A percentile compares a stretch with the other conserved stretches of the same genome.
These are phyloP conservation scores for Drosophila siamana DNA, from an alignment of 2,888 invertebrate species.

Conservation along the genomic window DNA sequence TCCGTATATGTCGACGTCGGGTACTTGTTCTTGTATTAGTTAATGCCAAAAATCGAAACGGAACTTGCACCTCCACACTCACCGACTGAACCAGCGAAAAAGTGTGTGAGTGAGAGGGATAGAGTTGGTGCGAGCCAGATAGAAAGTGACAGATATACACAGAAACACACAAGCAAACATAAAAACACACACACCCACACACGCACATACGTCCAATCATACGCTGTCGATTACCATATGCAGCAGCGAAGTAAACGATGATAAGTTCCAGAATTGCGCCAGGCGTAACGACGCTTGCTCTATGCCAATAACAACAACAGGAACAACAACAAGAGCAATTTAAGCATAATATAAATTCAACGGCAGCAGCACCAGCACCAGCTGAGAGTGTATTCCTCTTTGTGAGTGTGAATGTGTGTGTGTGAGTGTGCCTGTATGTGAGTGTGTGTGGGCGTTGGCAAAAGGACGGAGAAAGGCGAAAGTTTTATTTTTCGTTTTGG, in stretches of 20 bases:
- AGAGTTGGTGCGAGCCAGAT: neutral
- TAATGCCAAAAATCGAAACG: conserved; percentile 76
- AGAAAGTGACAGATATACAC: neutral
- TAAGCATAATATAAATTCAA: conserved; percentile 31
- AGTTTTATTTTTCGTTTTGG: conserved; percentile 1
- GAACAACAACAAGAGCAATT: conserved; percentile 10
- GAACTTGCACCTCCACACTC: conserved; percentile 59
- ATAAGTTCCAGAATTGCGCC: conserved; percentile 66
- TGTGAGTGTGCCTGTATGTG: conserved; percentile 18
- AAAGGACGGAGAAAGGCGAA: conserved; percentile 5
- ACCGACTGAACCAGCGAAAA: conserved; percentile 1
- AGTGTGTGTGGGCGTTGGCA: conserved; percentile 16
- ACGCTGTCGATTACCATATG: conserved; percentile 33
- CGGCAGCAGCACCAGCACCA: conserved; percentile 20
- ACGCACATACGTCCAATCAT: conserved; percentile 8
- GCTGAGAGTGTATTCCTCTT: conserved; percentile 8
- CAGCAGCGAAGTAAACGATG: conserved; percentile 45
- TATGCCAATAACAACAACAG: conserved; percentile 59
- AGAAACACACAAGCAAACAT: conserved; percentile 6
- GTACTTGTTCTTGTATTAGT: conserved; percentile 62
- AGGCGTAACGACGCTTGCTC: conserved; percentile 54
- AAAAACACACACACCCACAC: conserved; percentile 6
- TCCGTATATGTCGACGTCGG: conserved; percentile 31
- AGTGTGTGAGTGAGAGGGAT: neutral
- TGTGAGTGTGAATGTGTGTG: conserved; percentile 26